Percentiles rank a stretch among this genome's conserved stretches.
Conservation (phyloP, 2,797 vertebrate species). For the Brachymystax lenok region DNA sequence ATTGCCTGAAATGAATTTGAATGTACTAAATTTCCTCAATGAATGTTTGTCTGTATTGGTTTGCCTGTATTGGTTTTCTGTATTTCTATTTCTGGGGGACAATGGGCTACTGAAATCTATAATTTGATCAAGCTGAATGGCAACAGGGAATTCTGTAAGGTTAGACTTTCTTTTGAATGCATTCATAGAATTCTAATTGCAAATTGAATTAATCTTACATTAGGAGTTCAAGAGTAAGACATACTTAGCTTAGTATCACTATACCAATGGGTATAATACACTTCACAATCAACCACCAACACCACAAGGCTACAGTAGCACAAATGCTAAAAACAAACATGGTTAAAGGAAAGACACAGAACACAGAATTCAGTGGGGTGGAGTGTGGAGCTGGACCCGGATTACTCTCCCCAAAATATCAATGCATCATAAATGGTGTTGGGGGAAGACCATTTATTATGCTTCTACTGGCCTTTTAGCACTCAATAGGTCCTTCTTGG, state of each 20-base stretch:
- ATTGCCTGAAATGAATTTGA: background rate
- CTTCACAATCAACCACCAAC: background rate
- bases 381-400: constrained; percentile 66
- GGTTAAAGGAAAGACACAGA: constrained; percentile 9
- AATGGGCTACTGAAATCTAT: background rate
- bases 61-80: background rate
- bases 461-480: constrained; percentile 93
- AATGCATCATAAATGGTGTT: constrained; percentile 88
- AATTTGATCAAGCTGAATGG: background rate
- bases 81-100: background rate
- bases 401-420: constrained; percentile 44
- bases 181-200: constrained; percentile 1
- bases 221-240: background rate
- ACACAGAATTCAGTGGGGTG: constrained; percentile 37
- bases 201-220: background rate
- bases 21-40: background rate
- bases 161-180: background rate
- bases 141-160: constrained; percentile 4
- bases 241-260: background rate
- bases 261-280: background rate
- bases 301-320: constrained; percentile 22
- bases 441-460: constrained; percentile 87
- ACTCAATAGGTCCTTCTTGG: constrained; percentile 76
- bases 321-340: constrained; percentile 11
- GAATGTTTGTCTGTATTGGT: background rate